Percentiles rank a stretch among this genome's conserved stretches.
Conservation (phyloP, 2,888 invertebrate genomes). For the Odontocerum albicorne region DNA sequence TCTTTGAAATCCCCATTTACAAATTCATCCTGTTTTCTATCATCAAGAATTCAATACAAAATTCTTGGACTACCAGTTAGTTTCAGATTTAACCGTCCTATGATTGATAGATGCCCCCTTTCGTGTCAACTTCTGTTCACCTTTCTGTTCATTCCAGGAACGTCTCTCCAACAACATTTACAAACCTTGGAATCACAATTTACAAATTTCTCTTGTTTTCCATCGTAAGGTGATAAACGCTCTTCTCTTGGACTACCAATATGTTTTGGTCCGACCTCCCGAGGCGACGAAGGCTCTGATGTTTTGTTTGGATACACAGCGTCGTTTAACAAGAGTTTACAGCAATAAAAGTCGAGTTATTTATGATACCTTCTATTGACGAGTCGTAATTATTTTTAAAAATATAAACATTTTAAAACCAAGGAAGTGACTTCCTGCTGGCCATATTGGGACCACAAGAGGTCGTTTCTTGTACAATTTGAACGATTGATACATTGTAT, state of each 20-base stretch:
- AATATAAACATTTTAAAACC: background rate
- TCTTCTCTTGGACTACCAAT: conserved; percentile 1
- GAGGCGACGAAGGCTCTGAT: conserved; percentile 28
- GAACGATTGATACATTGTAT: too few species aligned
- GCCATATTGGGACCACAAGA: background rate
- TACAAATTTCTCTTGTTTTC: conserved; percentile 6
- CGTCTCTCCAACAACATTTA: too few species aligned
- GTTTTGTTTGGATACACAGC: conserved; percentile 27
- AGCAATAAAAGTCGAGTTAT: conserved; percentile 34
- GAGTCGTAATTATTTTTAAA: conserved; percentile 8
- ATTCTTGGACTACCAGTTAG: too few species aligned
- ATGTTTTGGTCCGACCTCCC: conserved; percentile 27
- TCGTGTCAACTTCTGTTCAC: too few species aligned
- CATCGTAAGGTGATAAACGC: conserved; percentile 4
- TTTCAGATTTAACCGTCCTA: too few species aligned
- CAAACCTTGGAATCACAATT: too few species aligned
- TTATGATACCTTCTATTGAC: conserved; percentile 21
- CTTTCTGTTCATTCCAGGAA: too few species aligned
- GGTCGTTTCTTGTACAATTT: too few species aligned
- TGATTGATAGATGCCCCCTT: too few species aligned
- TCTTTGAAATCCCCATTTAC: too few species aligned
- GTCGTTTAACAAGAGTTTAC: conserved; percentile 30
- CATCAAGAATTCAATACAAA: too few species aligned
- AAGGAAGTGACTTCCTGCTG: conserved; percentile 16
- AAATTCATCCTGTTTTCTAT: too few species aligned